Conservation (phyloP, 2,888 invertebrate species). For the Lucinisca nassula region DNA sequence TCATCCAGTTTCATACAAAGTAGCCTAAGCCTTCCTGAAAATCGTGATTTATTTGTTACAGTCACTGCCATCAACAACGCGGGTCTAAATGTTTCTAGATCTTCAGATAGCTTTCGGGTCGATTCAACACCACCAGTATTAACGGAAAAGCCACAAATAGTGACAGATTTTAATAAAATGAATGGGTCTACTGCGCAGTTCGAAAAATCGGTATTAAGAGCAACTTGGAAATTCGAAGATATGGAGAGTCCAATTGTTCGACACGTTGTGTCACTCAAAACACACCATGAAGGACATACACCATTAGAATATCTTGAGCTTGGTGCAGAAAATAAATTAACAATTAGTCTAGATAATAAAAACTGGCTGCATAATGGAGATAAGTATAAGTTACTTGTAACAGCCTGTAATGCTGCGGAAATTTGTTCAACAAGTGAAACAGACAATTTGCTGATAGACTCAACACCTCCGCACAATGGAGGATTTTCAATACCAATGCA, state of each 20-base stretch:
- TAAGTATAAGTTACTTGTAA: constrained; percentile 49
- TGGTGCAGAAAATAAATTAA: constrained; percentile 29
- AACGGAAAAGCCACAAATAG: constrained; percentile 23
- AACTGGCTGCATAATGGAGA: constrained; percentile 60
- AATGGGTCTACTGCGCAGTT: constrained; percentile 15
- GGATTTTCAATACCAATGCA: constrained; percentile 59
- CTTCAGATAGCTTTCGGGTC: constrained; percentile 52
- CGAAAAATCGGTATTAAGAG: constrained; percentile 55
- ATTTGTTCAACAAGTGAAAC: constrained; percentile 62
- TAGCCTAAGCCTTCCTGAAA: constrained; percentile 35
- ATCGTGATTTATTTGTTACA: constrained; percentile 33
- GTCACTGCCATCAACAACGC: constrained; percentile 56
- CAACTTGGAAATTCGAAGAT: constrained; percentile 54
- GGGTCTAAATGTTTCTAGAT: constrained; percentile 18
- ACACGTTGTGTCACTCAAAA: constrained; percentile 45
- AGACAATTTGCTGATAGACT: constrained; percentile 64
- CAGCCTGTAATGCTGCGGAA: constrained; percentile 63
- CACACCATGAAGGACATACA: constrained; percentile 54
- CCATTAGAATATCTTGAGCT: constrained; percentile 48
- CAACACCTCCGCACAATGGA: constrained; percentile 71
- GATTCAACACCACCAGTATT: constrained; percentile 43
- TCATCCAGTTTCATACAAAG: constrained; percentile 30
- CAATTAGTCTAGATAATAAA: constrained; percentile 38
- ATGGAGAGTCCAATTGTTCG: constrained; percentile 48
- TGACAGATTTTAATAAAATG: neutral